These are phyloP conservation scores for Temnothorax unifasciatus DNA, from an alignment of 2,888 invertebrate genomes.

Conservation along the genomic window DNA sequence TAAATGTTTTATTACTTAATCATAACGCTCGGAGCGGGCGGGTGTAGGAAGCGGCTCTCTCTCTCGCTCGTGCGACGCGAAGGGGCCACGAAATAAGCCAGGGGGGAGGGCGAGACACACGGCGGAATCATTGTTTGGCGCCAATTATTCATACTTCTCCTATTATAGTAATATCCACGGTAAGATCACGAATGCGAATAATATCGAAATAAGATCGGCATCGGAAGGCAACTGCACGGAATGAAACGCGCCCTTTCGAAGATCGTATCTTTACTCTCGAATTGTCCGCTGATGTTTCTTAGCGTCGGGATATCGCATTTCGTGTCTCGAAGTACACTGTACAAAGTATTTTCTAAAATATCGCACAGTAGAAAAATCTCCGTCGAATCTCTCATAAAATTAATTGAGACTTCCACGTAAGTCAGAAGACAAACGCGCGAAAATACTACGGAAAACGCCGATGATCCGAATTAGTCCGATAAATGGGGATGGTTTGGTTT, in stretches of 20 bases:
- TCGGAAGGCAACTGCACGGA: background rate
- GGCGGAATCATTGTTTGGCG: slow-evolving; percentile 68
- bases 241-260: background rate
- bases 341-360: background rate
- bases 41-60: slow-evolving; percentile 55
- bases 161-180: slow-evolving; percentile 13
- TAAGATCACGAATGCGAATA: slow-evolving; percentile 49
- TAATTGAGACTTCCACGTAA: background rate
- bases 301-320: background rate
- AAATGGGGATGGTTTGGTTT: slow-evolving; percentile 59
- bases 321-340: background rate
- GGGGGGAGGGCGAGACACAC: slow-evolving; percentile 62
- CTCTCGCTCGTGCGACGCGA: slow-evolving; percentile 52
- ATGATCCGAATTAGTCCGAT: slow-evolving; percentile 80
- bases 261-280: background rate
- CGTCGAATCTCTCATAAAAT: background rate
- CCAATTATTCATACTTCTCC: slow-evolving; percentile 78
- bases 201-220: background rate
- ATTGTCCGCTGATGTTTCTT: background rate
- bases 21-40: slow-evolving; percentile 81
- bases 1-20: slow-evolving; percentile 86
- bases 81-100: slow-evolving; percentile 68
- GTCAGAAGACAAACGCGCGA: background rate
- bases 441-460: slow-evolving; percentile 54
- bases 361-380: background rate